Evolutionary conservation across 1,140 invertebrate species (phyloP), one percentile per base, ranked within the genome.

Genomic region (Nasonia vitripennis): DNA sequence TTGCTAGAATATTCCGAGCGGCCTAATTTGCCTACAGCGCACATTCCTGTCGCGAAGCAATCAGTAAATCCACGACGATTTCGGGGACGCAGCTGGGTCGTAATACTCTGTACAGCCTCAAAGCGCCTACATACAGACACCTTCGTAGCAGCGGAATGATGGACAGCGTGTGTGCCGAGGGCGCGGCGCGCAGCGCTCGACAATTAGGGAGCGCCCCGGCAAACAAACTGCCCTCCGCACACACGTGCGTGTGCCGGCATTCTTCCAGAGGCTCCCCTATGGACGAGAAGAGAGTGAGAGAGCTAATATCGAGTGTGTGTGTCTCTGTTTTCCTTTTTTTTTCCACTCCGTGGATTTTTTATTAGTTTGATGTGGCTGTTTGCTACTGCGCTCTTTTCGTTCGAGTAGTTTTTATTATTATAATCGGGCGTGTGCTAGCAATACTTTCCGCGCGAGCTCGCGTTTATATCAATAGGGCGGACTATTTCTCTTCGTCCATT

Each of bases 181-280:
- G 91, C 89, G 91, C 89, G 91, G 88, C 88, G 83, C 3, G 0
- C 20, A 62, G 6, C 17, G 88, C 81, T 89, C 83, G 87, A 91
- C 90, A 91, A 91, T 91, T 90, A 91, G 88, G 91, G 91, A 88
- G 91, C 87, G 91, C 87, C 91, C 87, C 27, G 78, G 86, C 87
- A 92, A 92, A 92, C 90, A 89, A 75, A 87, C 34, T 10, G 41
- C 14, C 41, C 73, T 20, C 31, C 34, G 74, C 23, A 41, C 41
- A 23, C 37, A 80, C 31, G 31, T 70, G 78, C 62, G 23, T 67
- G 20, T 48, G 55, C 74, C 62, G 23, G 31, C 9, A 71, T 34
- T 34, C 68, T 71, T 62, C 5, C 55, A 62, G 14, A 62, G 17
- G 3, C 55, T 62, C 55, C 14, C 55, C 23, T 27, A 31, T 11